Base-by-base conservation (phyloP, 1,140 invertebrate genomes). In the Paralvinella palmiformis region DNA sequence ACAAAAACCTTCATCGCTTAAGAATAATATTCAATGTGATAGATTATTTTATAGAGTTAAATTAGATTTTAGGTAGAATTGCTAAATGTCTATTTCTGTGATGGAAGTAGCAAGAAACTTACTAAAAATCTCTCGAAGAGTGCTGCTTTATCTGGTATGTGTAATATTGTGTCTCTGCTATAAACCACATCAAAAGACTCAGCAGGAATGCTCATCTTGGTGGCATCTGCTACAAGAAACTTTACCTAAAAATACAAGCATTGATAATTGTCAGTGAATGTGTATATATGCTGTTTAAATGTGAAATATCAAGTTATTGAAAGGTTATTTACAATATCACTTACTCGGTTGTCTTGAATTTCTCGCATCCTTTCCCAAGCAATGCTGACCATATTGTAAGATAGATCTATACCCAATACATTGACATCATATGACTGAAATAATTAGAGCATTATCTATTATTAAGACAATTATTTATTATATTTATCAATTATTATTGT, bases 151-250 rank as follows among this genome's bases (percentile, higher is more conserved):
- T 87, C 84, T 32, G 75, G 69, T 65, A 87, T 87, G 71, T 87
- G 86, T 24, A 87, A 79, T 65, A 87, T 84, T 5, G 85, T 84
- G 69, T 87, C 86, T 57, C 86, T 69, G 53, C 83, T 85, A 77
- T 85, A 87, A 32, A 87, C 79, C 3, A 85, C 81, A 72, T 87
- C 86, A 72, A 85, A 87, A 6, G 74, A 76, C 36, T 78, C 72
- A 0, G 77, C 74, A 44, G 80, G 77, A 62, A 81, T 84, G 27
- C 81, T 72, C 64, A 82, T 75, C 53, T 80, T 83, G 29, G 84
- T 83, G 17, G 84, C 83, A 73, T 86, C 85, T 52, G 75, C 73
- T 15, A 76, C 72, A 65, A 78, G 76, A 70, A 79, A 79, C 37
- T 71, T 67, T 3, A 79, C 75, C 58, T 78, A 68, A n/a, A n/a